Base-by-base conservation (phyloP, 2,888 invertebrate genomes). In the Orgyia antiqua region DNA sequence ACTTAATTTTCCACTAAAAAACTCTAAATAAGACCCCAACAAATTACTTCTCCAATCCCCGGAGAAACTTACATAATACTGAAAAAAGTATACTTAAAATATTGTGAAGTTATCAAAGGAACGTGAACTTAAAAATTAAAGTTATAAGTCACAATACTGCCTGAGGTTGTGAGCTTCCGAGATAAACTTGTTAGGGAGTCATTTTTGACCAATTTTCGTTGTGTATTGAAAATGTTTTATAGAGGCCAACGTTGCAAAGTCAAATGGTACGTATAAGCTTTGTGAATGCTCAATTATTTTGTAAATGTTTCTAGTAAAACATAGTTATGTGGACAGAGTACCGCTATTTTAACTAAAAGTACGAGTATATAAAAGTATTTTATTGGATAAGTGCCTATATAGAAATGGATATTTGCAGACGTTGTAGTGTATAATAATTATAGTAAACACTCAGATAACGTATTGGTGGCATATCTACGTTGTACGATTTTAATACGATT, bases 121-220 rank as follows among this genome's bases (percentile, higher is more conserved):
- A 58, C 61, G 50, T 53, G 41, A 43, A 51, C 70, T 62, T 56
- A 65, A 55, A 41, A 46, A 25, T 36, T 18, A 13, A 27, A 25
- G 4, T 20, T 26, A 50, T 57, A 46, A 58, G 55, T 44, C 45
- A 36, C 41, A 50, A 54, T 55, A 63, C 37, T 42, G 44, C 27
- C 40, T 42, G 37, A 29, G 13, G 33, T 31, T 25, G 12, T 13
- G 13, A 42, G 43, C 55, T 52, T 44, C 54, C 47, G 48, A 67
- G 67, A 71, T 75, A 76, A 76, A 70, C 71, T 70, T 60, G 69
- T 76, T 71, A 59, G 57, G 50, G 58, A 68, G 65, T 75, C 68
- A 70, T 75, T 78, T 78, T 76, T 73, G 75, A 76, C 74, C 74
- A 73, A 76, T 75, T n/a, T 77, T 72, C 68, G 63, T 58, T 59